Conservation (phyloP, 2,797 vertebrate species). For the Poecilia velifera region DNA sequence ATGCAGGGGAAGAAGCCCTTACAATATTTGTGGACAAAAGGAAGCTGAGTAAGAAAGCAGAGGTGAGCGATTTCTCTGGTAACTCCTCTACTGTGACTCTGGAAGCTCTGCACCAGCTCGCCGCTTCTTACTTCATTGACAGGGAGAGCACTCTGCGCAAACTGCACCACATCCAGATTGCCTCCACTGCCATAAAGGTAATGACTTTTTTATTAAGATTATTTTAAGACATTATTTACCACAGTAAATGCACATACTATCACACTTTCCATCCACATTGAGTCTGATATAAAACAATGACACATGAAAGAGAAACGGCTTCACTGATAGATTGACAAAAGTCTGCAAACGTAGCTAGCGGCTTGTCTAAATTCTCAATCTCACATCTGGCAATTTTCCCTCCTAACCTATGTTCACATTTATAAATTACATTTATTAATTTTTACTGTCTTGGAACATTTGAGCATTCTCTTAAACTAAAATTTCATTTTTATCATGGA, state of each 20-base stretch:
- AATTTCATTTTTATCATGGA: not conserved
- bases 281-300: not conserved
- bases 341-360: not conserved
- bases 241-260: not conserved
- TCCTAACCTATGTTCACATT: not conserved
- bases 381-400: not conserved
- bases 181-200: slow-evolving; percentile 98
- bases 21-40: slow-evolving; percentile 98
- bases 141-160: slow-evolving; percentile 93
- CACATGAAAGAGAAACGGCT: not conserved
- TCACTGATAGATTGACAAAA: not conserved
- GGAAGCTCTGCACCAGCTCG: slow-evolving; percentile 94
- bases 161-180: slow-evolving; percentile 96
- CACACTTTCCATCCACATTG: not conserved
- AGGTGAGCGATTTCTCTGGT: slow-evolving; percentile 84
- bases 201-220: slow-evolving; percentile 27
- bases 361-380: not conserved
- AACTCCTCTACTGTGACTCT: slow-evolving; percentile 89
- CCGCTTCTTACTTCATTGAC: slow-evolving; percentile 97
- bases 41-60: slow-evolving; percentile 91
- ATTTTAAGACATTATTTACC: slow-evolving; percentile 76
- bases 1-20: slow-evolving; percentile 94
- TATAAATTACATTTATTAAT: not conserved
- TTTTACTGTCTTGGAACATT: not conserved
- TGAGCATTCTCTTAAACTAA: not conserved